Evolutionary conservation across 2,797 vertebrate species (phyloP).

Genomic region (Danio jaintianensis): DNA sequence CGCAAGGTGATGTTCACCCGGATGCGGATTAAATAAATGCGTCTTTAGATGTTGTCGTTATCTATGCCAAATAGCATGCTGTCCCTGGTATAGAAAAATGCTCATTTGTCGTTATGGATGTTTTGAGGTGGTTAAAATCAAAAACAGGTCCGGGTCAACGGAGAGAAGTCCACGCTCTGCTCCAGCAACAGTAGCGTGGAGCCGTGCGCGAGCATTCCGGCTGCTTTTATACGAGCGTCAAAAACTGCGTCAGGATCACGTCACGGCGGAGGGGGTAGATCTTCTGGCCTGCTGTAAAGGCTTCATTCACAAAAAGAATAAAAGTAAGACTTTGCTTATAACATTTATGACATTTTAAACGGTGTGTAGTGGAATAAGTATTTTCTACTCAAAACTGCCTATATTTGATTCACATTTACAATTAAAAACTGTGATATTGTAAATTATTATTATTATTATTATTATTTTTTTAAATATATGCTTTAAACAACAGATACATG

Average conservation of each 20-base stretch:
- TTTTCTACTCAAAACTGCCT: no score
- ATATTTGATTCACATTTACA: no score
- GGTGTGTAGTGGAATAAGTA: no score
- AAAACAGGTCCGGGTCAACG: background rate
- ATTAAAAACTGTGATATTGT: no score
- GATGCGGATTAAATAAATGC: background rate
- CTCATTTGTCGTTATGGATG: background rate
- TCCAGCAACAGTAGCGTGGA: slow-evolving; percentile 59
- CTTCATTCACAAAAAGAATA: background rate
- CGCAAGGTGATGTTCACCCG: background rate
- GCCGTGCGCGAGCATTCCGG: background rate
- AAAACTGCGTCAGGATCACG: slow-evolving; percentile 40
- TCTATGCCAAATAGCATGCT: background rate
- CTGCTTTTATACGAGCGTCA: slow-evolving; percentile 40
- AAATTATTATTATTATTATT: no score
- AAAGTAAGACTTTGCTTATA: background rate
- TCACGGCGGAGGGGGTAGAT: background rate
- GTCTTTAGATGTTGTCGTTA: background rate
- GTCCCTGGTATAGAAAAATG: background rate
- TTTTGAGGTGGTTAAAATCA: background rate
- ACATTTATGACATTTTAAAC: background rate
- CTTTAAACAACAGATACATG: no score
- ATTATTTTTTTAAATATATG: no score
- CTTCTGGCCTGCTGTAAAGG: background rate
- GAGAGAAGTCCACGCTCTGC: slow-evolving; percentile 45